Percentiles rank a stretch among this genome's conserved stretches.
phyloP scores from a whole-genome alignment of 2,113 vertebrate genomes.

The Piaya cayana region DNA sequence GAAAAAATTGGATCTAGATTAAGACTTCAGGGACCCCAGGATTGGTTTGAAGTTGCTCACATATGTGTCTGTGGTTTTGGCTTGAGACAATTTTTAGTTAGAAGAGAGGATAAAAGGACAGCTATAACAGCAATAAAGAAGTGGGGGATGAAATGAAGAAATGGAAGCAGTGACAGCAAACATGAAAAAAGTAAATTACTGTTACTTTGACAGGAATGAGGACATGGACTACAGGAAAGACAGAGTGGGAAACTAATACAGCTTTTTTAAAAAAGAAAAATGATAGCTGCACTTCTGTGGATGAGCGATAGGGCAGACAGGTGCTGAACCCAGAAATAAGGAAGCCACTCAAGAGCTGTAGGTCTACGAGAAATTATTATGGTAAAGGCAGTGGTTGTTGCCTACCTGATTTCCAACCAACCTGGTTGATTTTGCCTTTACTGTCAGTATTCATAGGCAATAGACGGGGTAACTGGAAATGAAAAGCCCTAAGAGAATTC shows the following conservation, averaged over 20 bases:
- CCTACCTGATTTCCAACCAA: neutral
- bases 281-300: neutral
- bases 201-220: neutral
- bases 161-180: constrained; percentile 36
- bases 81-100: constrained; percentile 42
- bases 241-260: neutral
- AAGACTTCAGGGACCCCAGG: constrained; percentile 56
- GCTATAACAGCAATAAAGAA: constrained; percentile 35
- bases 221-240: neutral
- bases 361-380: neutral
- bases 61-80: constrained; percentile 70
- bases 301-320: neutral
- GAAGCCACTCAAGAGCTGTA: neutral
- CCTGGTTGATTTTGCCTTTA: neutral
- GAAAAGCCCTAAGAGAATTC: neutral
- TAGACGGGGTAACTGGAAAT: neutral
- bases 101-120: constrained; percentile 57
- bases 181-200: constrained; percentile 1
- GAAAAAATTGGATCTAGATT: constrained; percentile 68
- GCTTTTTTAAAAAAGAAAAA: neutral
- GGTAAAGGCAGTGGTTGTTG: neutral
- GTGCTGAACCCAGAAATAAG: neutral
- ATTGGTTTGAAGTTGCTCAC: constrained; percentile 66
- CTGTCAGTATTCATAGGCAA: neutral
- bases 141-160: constrained; percentile 51